These are phyloP conservation scores for Campylorhamphus procurvoides DNA, from an alignment of 2,113 vertebrate genomes.

Conservation along the genomic window DNA sequence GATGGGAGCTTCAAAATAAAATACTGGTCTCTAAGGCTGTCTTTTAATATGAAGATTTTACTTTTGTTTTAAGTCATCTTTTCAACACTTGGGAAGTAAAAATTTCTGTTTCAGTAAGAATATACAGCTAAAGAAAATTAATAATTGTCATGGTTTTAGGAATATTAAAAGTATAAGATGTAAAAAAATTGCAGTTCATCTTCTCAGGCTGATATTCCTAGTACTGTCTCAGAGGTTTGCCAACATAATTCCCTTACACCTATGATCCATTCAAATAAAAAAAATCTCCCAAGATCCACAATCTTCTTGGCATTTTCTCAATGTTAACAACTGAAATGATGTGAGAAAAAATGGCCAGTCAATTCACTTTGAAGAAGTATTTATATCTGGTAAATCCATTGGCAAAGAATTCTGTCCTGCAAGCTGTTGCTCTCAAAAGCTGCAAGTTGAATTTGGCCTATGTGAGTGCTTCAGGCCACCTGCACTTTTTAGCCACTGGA, in stretches of 20 bases:
- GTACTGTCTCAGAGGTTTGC: fast-evolving
- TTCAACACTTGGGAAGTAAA: background rate
- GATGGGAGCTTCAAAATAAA: background rate
- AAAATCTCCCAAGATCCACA: background rate
- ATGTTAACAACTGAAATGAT: background rate
- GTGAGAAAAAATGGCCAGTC: background rate
- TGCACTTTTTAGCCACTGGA: background rate
- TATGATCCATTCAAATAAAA: background rate
- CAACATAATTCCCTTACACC: background rate
- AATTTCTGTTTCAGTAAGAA: background rate
- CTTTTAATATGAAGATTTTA: background rate
- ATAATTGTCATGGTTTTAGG: background rate
- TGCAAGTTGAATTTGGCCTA: background rate
- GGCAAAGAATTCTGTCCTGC: background rate
- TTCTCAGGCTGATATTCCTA: background rate
- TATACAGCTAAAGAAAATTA: background rate
- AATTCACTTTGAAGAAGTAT: background rate
- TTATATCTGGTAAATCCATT: background rate
- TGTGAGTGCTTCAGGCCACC: background rate
- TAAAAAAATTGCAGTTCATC: background rate
- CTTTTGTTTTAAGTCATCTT: background rate
- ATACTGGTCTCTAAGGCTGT: background rate
- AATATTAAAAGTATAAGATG: background rate
- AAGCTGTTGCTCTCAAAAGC: background rate
- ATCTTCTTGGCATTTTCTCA: background rate